phyloP scores from a whole-genome alignment of 2,888 invertebrate genomes.

The Erpobdella octoculata region DNA sequence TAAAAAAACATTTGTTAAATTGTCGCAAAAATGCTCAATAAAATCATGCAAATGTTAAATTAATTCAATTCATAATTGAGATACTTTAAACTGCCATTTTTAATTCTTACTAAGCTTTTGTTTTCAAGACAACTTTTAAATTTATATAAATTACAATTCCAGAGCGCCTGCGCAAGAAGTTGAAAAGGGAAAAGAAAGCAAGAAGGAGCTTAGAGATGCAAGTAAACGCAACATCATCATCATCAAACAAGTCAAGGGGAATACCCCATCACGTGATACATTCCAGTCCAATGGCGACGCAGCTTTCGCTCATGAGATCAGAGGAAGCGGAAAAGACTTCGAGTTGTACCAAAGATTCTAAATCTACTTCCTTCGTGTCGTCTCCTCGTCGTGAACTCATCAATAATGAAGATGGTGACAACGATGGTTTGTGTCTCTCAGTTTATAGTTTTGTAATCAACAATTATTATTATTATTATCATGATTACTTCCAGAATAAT shows the following conservation, averaged over 20 bases:
- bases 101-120: too few species aligned
- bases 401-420: neutral
- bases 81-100: too few species aligned
- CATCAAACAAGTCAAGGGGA: neutral
- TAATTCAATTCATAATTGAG: too few species aligned
- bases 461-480: neutral
- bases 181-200: conserved; percentile 15
- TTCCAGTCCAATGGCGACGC: conserved; percentile 2
- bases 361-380: neutral
- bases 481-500: neutral
- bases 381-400: neutral
- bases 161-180: neutral
- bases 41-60: too few species aligned
- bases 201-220: conserved; percentile 5
- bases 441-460: neutral
- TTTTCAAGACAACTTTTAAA: too few species aligned
- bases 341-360: neutral
- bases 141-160: neutral
- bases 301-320: neutral
- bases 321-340: conserved; percentile 1
- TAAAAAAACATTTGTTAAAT: too few species aligned
- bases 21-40: too few species aligned
- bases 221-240: neutral
- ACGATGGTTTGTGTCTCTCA: neutral
- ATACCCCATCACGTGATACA: conserved; percentile 23